Percentiles rank a stretch among this genome's conserved stretches.
Conservation (phyloP, 2,888 invertebrate genomes). For the Drosophila eohydei region DNA sequence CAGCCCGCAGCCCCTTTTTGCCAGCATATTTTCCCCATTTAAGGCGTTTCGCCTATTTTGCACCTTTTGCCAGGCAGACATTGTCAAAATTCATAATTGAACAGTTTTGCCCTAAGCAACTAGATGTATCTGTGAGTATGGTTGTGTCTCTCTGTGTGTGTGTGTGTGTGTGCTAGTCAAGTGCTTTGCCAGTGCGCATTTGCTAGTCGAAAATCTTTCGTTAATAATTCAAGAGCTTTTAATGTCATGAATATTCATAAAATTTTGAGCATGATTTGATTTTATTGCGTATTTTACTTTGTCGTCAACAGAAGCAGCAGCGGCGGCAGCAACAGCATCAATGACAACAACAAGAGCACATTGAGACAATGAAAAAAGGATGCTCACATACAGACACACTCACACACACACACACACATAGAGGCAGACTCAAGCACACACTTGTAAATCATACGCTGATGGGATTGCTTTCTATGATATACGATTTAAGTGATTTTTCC, state of each 20-base stretch:
- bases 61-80: slow-evolving; percentile 69
- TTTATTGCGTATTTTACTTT: slow-evolving; percentile 74
- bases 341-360: slow-evolving; percentile 13
- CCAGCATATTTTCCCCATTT: slow-evolving; percentile 21
- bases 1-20: slow-evolving; percentile 5
- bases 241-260: slow-evolving; percentile 81
- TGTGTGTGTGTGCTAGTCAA: slow-evolving; percentile 46
- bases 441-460: slow-evolving; percentile 42
- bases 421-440: slow-evolving; percentile 1
- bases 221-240: slow-evolving; percentile 81
- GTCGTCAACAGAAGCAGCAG: slow-evolving; percentile 35
- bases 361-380: slow-evolving; percentile 17
- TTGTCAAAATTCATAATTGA: slow-evolving; percentile 80
- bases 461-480: slow-evolving; percentile 32
- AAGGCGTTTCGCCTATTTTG: slow-evolving; percentile 62
- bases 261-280: slow-evolving; percentile 79
- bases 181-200: slow-evolving; percentile 70
- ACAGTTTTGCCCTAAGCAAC: slow-evolving; percentile 55
- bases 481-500: slow-evolving; percentile 27
- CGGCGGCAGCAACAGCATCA: slow-evolving; percentile 17
- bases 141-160: slow-evolving; percentile 29
- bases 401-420: background rate
- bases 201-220: slow-evolving; percentile 75
- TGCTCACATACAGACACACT: slow-evolving; percentile 10
- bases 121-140: slow-evolving; percentile 27